Percentiles rank a stretch among this genome's conserved stretches.
Conservation (phyloP, 2,888 invertebrate genomes). For the Leucophenga montana region DNA sequence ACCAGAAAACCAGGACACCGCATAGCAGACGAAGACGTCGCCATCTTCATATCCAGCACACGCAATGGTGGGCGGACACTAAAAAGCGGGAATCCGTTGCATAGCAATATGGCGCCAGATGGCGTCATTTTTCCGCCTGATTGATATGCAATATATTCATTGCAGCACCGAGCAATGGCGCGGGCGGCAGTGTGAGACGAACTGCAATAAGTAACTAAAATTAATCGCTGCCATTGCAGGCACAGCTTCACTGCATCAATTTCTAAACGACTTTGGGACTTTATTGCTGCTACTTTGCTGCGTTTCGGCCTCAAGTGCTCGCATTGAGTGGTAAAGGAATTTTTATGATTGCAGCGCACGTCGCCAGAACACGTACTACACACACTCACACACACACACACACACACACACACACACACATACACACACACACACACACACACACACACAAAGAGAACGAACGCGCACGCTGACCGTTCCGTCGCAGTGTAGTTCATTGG, state of each 20-base stretch:
- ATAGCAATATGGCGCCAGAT: constrained; percentile 57
- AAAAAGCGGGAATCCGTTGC: constrained; percentile 44
- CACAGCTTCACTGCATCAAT: constrained; percentile 25
- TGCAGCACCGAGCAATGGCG: background rate
- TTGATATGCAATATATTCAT: constrained; percentile 43
- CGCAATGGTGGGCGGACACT: background rate
- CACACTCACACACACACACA: no score
- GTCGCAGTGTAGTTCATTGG: background rate
- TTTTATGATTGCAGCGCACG: constrained; percentile 56
- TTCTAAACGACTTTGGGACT: constrained; percentile 25
- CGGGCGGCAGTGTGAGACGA: constrained; percentile 23
- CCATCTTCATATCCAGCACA: no score
- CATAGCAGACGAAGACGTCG: background rate
- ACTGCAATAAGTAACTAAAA: constrained; percentile 42
- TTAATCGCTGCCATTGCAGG: constrained; percentile 46
- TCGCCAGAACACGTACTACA: constrained; percentile 29
- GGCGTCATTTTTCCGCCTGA: constrained; percentile 43
- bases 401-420: no score
- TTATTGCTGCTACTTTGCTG: constrained; percentile 9
- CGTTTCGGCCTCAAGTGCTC: constrained; percentile 6
- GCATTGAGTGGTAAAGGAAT: constrained; percentile 27
- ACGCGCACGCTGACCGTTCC: background rate
- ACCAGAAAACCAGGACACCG: background rate
- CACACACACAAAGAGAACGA: background rate
- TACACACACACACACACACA: no score